Base-by-base conservation (phyloP, 1,140 invertebrate species). In the Bombus polaris region DNA sequence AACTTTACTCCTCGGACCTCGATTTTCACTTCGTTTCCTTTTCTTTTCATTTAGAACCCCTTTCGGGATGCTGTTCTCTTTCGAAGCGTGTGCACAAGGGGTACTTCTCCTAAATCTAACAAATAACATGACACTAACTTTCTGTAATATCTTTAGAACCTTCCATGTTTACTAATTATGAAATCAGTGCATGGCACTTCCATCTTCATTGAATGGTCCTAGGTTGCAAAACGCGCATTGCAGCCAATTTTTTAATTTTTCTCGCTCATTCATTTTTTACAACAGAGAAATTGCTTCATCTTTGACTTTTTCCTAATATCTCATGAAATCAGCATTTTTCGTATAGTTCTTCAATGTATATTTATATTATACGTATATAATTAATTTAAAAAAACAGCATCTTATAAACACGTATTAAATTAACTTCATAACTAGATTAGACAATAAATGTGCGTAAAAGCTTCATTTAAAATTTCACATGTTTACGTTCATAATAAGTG, bases 81-180 rank as follows among this genome's bases (percentile, higher is more conserved):
- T 66, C 39, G 5, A 53, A 72, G 76, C 83, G 76, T 85, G 83
- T 85, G 76, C 83, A 85, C 76, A 71, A 80, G 83, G 83, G 83
- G 77, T 80, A 74, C 18, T 53, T 28, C 25, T 47, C 59, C 59
- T 79, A 62, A 59, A 68, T 59, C 75, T 84, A 84, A 70, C 12
- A 57, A 78, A 83, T 44, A 70, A 71, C 70, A 62, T 73, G 65
- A 80, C 77, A 57, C 47, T 42, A 59, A 59, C 70, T 62, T 35
- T n/a, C 53, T 28, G 8, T 37, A 65, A 32, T 66, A 32, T 79
- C 25, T 25, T 39, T 57, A 76, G 32, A 76, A 57, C 35, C 6
- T 28, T 37, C 15, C 42, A 28, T 18, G 18, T 35, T 35, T 35
- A 18, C 10, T 66, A 39, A 37, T 68, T n/a, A 53, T 35, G 10